A percentile compares a stretch with the other conserved stretches of the same genome.
phyloP scores from a whole-genome alignment of 2,113 vertebrate species.

The Empidonax alnorum region DNA sequence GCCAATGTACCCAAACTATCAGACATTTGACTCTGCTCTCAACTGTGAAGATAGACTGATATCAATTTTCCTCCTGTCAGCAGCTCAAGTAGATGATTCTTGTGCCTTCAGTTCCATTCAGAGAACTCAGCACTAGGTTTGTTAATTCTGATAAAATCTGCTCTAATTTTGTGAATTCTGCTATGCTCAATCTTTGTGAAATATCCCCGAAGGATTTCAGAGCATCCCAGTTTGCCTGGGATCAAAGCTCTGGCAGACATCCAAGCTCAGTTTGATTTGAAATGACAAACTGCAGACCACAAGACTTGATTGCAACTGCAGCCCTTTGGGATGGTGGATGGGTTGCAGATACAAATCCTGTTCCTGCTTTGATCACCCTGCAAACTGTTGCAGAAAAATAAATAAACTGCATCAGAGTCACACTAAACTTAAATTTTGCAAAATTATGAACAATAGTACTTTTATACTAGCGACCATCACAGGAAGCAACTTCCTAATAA shows the following conservation, averaged over 20 bases:
- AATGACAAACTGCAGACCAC: neutral
- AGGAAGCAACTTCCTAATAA: neutral
- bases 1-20: neutral
- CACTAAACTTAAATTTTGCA: neutral
- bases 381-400: neutral
- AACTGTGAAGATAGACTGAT: neutral
- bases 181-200: neutral
- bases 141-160: slow-evolving; percentile 47
- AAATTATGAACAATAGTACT: neutral
- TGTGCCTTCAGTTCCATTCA: slow-evolving; percentile 5
- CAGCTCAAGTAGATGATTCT: neutral
- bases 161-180: slow-evolving; percentile 12
- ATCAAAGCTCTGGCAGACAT: slow-evolving; percentile 19
- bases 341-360: slow-evolving; percentile 1
- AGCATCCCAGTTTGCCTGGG: neutral
- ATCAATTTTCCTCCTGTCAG: slow-evolving; percentile 9
- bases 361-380: neutral
- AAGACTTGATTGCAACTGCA: neutral
- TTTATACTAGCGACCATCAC: neutral
- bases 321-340: neutral
- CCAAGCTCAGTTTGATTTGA: slow-evolving; percentile 21
- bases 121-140: neutral
- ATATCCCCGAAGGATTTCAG: neutral
- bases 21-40: slow-evolving; percentile 27
- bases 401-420: neutral